These are phyloP conservation scores for Ondatra zibethicus DNA, from an alignment of 2,113 vertebrate species.

Conservation along the genomic window DNA sequence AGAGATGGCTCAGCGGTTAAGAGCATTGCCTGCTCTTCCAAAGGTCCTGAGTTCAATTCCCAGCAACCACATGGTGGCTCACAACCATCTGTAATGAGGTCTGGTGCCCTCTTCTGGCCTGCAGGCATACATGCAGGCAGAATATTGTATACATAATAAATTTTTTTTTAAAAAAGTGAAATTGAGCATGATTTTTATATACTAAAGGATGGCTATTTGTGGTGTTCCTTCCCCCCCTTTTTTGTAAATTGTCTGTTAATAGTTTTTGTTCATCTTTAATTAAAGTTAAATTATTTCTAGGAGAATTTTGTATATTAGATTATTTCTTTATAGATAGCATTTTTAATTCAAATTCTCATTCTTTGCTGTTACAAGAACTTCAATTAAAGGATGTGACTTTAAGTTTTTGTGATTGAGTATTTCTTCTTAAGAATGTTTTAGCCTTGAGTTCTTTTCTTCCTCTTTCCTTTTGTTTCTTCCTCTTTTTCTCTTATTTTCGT, in stretches of 20 bases:
- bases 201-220: slow-evolving; percentile 5
- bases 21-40: too few species aligned
- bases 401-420: slow-evolving; percentile 12
- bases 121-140: too few species aligned
- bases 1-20: too few species aligned
- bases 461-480: not conserved
- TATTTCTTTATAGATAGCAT: slow-evolving; percentile 46
- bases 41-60: too few species aligned
- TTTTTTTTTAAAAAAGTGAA: too few species aligned
- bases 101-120: too few species aligned
- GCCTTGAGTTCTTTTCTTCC: not conserved
- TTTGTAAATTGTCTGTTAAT: slow-evolving; percentile 21
- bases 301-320: slow-evolving; percentile 27
- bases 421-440: slow-evolving; percentile 30
- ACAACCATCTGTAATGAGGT: too few species aligned
- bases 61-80: too few species aligned
- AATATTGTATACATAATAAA: too few species aligned
- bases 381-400: not conserved
- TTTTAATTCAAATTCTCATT: not conserved
- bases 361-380: slow-evolving; percentile 37
- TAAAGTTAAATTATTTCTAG: slow-evolving; percentile 44
- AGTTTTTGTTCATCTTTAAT: slow-evolving; percentile 10
- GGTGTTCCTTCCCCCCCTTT: not conserved
- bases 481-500: not conserved
- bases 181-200: slow-evolving; percentile 33